These are phyloP conservation scores for Eucera pruinosa DNA, from an alignment of 2,888 invertebrate species.

Conservation along the genomic window DNA sequence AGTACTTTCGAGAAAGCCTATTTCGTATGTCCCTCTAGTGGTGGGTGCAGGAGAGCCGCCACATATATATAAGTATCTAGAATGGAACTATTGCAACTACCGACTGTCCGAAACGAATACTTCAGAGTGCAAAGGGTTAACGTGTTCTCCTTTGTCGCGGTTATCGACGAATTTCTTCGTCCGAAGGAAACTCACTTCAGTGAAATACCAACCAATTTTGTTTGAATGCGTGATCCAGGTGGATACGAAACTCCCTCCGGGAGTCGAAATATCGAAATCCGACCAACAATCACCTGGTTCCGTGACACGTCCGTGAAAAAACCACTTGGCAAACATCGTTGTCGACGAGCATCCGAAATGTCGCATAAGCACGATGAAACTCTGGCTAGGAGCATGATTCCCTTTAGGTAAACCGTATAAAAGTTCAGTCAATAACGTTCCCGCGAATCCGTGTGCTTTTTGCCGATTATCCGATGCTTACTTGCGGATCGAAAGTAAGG, in stretches of 20 bases:
- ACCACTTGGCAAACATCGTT: slow-evolving; percentile 34
- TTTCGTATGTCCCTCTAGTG: no score
- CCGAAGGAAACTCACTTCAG: no score
- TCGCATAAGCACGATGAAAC: slow-evolving; percentile 43
- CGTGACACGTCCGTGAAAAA: slow-evolving; percentile 47
- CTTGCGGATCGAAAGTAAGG: background rate
- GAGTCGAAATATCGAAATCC: slow-evolving; percentile 65
- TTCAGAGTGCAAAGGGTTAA: no score
- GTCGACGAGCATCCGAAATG: slow-evolving; percentile 40
- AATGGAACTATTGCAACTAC: no score
- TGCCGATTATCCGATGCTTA: background rate
- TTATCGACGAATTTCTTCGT: no score
- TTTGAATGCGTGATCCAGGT: slow-evolving; percentile 60
- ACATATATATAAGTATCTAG: no score
- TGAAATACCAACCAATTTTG: no score
- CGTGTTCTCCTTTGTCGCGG: no score
- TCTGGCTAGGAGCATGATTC: slow-evolving; percentile 45
- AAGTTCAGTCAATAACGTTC: slow-evolving; percentile 30
- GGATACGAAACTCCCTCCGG: slow-evolving; percentile 63
- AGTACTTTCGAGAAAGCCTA: no score
- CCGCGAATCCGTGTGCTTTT: slow-evolving; percentile 3
- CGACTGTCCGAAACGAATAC: no score
- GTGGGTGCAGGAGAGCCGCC: no score
- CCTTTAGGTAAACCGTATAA: slow-evolving; percentile 60
- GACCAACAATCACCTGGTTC: slow-evolving; percentile 57